Conservation (phyloP, 2,888 invertebrate genomes). For the Sabatieria punctata region DNA sequence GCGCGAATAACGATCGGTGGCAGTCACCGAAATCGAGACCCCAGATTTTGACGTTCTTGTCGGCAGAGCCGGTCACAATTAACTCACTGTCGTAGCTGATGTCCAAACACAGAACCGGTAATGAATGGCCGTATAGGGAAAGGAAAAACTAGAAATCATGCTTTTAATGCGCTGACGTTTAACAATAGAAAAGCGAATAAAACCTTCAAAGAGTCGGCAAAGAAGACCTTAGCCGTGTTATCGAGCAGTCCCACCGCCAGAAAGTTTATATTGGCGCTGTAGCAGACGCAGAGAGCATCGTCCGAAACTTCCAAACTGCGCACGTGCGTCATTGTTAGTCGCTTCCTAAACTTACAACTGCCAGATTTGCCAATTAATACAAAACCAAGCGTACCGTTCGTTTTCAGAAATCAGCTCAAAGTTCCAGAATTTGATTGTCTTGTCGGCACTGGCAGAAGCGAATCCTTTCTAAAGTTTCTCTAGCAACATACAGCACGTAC, state of each 20-base stretch:
- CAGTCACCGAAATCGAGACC: conserved; percentile 98
- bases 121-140: conserved; percentile 83
- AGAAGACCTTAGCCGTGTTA: conserved; percentile 84
- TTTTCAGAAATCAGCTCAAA: conserved; percentile 53
- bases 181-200: not conserved
- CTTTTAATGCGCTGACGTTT: not conserved
- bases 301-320: conserved; percentile 72
- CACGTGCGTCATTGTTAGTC: conserved; percentile 46
- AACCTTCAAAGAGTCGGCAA: conserved; percentile 79
- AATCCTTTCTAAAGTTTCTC: conserved; percentile 34
- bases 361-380: not conserved
- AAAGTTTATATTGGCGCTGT: conserved; percentile 39
- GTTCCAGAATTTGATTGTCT: conserved; percentile 78
- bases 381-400: not conserved
- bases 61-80: conserved; percentile 82
- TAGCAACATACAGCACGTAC: too few species aligned
- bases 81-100: conserved; percentile 53
- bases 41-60: conserved; percentile 91
- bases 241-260: conserved; percentile 76
- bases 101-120: conserved; percentile 80
- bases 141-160: conserved; percentile 54
- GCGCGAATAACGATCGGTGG: conserved; percentile 80
- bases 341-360: conserved; percentile 25
- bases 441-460: conserved; percentile 64
- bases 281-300: conserved; percentile 58